Evolutionary conservation across 1,140 invertebrate species (phyloP).

Genomic region (Drosophila micromelanica): DNA sequence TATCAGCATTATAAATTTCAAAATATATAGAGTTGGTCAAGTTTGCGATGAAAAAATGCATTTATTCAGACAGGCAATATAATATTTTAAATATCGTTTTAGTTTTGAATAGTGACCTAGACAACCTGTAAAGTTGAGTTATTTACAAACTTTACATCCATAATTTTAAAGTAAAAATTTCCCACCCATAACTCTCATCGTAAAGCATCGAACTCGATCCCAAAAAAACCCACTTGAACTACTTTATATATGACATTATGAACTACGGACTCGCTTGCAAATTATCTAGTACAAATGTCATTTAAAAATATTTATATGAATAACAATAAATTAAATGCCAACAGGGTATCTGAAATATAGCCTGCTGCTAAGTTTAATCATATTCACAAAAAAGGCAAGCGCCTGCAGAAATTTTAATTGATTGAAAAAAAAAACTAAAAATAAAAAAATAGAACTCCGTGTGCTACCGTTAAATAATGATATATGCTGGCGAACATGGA

Average conservation of each 20-base stretch:
- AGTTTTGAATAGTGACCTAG: conserved; percentile 2
- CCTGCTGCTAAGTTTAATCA: neutral
- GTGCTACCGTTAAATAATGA: conserved; percentile 46
- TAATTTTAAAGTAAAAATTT: neutral
- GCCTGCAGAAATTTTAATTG: conserved; percentile 47
- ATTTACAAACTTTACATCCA: neutral
- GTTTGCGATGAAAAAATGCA: no score
- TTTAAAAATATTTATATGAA: no score
- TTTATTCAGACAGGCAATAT: no score
- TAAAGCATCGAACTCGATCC: neutral
- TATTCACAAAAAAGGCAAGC: conserved; percentile 19
- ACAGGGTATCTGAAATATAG: neutral
- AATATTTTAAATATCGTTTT: no score
- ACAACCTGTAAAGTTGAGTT: neutral
- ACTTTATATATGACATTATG: neutral
- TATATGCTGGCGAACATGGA: conserved; percentile 8
- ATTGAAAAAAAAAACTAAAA: conserved; percentile 34
- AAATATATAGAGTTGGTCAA: no score
- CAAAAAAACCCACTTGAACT: conserved; percentile 10
- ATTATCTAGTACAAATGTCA: conserved; percentile 9
- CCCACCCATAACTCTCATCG: conserved; percentile 6
- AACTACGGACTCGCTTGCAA: conserved; percentile 11
- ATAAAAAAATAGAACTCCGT: conserved; percentile 17
- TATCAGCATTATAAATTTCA: no score
- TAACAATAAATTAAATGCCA: neutral